Evolutionary conservation across 1,140 invertebrate genomes (phyloP), one percentile per base, ranked within the genome.

Genomic region (Trichonephila inaurata): DNA sequence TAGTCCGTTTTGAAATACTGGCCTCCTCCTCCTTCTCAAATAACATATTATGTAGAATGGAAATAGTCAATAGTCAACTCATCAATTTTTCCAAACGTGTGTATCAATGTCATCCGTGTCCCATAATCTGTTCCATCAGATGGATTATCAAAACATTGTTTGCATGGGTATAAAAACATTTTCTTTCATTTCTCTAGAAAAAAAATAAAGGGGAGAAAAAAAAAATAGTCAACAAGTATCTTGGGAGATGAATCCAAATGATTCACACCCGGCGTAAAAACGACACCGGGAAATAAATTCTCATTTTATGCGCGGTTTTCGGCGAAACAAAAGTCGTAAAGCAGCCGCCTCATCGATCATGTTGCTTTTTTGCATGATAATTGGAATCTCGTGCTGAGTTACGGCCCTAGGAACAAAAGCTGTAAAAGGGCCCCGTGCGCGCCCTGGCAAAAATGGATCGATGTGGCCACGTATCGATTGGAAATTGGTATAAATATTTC

Each of bases 401-500:
- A 64, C 18, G 85, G 61, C 85, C 51, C 7, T 7, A 10, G 51
- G n/a, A 28, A 62, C 51, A 61, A 61, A 61, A 87, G 51, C 82
- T 40, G 51, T 83, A 83, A 83, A 83, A 58, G 51, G 19, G 21
- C 2, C 51, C n/a, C 18, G 21, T n/a, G 10, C 1, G 21, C 21
- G 21, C 44, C 24, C 18, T 58, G 21, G 10, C 44, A 51, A 58
- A 58, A 24, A 33, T 19, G 60, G 61, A 87, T 87, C 85, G 61
- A 87, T 87, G 28, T 33, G 72, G 24, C 28, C 33, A 77, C 33
- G 60, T 66, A 87, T 87, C 58, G 85, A 87, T 87, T 87, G 61
- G 33, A 87, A 87, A 87, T 87, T 64, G 85, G 60, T 64, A 28
- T 87, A 64, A 87, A 87, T 28, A 62, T 87, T 86, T 69, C 66